Base-by-base conservation (phyloP, 2,113 vertebrate species). In the Corydoras sp. region DNA sequence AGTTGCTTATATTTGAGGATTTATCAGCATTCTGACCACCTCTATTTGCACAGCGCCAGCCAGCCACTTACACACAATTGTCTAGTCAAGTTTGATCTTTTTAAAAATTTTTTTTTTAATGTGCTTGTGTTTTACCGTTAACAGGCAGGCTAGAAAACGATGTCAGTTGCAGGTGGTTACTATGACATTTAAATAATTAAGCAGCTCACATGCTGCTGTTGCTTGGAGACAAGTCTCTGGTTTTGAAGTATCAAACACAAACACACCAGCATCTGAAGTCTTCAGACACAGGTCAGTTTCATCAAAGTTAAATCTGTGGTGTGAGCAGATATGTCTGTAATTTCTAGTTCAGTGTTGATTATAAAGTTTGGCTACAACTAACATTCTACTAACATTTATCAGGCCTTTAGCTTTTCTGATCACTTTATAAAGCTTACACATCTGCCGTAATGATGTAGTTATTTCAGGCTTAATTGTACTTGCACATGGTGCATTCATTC, bases 211-310 rank as follows among this genome's bases (percentile, higher is more conserved):
- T 1, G 55, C 10, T 10, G 3, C 1, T 7, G 88, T 89, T 83
- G 80, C 86, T 66, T 54, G 18, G 88, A 75, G 59, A 89, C 83
- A 35, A 77, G 14, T 43, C 31, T 58, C 13, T 43, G 14, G 5
- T 10, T 78, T 80, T 73, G 66, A 76, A 15, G 13, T 50, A 48
- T 54, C 18, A 29, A 29, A 24, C 61, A 53, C 59, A 10, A 62
- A 24, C 65, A n/a, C 31, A 48, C 32, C 32, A 12, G 8, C 3
- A 1, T 12, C 58, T 0, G 73, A 43, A 0, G 70, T 72, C 53
- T 53, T 53, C 65, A 71, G 18, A 24, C 18, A 24, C 18, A 24
- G 18, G 18, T 24, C 18, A 24, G 18, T 24, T 24, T 24, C 18
- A 24, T 24, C 18, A 24, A 24, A 24, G 18, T 24, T 24, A 24